A percentile compares a stretch with the other conserved stretches of the same genome.
Evolutionary conservation across 1,140 invertebrate species (phyloP).

Genomic region (Linepithema humile): DNA sequence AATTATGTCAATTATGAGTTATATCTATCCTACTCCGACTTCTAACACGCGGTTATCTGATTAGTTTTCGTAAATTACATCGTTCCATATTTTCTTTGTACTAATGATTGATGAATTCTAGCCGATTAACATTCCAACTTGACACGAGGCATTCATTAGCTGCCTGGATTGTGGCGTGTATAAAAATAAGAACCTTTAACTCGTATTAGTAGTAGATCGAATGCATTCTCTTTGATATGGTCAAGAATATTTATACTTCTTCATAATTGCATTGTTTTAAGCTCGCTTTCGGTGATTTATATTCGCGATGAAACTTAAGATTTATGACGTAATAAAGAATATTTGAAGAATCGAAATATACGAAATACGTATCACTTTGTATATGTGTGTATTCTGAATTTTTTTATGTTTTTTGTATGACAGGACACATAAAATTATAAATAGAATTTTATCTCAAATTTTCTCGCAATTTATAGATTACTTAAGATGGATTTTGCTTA

Average conservation of each 20-base stretch:
- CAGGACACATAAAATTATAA: too few species aligned
- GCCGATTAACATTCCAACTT: conserved; percentile 73
- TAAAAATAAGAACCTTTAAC: conserved; percentile 61
- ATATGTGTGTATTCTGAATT: too few species aligned
- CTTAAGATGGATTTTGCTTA: too few species aligned
- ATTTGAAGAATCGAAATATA: too few species aligned
- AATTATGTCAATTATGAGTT: conserved; percentile 70
- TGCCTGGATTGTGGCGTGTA: conserved; percentile 59
- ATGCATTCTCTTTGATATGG: conserved; percentile 6
- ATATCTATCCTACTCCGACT: conserved; percentile 61
- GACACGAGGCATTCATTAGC: conserved; percentile 70
- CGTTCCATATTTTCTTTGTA: conserved; percentile 70
- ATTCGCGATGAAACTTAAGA: too few species aligned
- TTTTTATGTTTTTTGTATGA: too few species aligned
- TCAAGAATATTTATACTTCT: neutral
- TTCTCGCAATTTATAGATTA: too few species aligned
- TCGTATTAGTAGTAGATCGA: conserved; percentile 65
- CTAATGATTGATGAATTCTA: conserved; percentile 71
- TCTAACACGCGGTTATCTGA: conserved; percentile 67
- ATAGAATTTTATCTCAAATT: too few species aligned
- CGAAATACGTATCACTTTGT: too few species aligned
- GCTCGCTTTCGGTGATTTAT: neutral
- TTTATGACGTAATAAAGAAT: too few species aligned
- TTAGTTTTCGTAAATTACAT: conserved; percentile 76
- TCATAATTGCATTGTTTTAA: neutral